Evolutionary conservation across 2,113 vertebrate species (phyloP), one percentile per base, ranked within the genome.

Genomic region (Mesembrinibis cayennensis): DNA sequence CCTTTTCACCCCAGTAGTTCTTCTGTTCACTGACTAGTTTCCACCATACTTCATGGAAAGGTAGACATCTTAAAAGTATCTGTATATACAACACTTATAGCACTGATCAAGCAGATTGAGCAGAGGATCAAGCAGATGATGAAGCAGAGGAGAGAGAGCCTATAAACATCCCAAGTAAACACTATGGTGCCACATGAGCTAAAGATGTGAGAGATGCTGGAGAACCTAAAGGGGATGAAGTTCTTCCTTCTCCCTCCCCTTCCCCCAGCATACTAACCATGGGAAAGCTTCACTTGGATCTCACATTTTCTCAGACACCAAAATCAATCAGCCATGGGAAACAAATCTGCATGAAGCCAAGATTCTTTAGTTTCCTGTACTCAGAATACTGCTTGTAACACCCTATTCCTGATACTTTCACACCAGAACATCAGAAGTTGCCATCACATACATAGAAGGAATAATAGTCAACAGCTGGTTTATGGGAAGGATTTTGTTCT

Each of bases 261-360:
- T 30, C 5, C 22, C 11, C 1, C 1, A 36, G 2, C 42, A 1
- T 34, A 47, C 18, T 29, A 56, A 42, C 16, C 11, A 50, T 10
- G 12, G 74, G 36, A 89, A 87, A 87, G 3, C 16, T 62, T 62
- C 23, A 34, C 7, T 36, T 6, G 3, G 20, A 67, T 49, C 20
- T 62, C 63, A 29, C 25, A n/a, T 58, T 70, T 71, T 90, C 36
- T 58, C 58, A 76, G 44, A 62, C 6, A 27, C 1, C 4, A 56
- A 79, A 86, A 73, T 58, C n/a, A 66, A 49, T 32, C 7, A 65
- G 29, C 19, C 56, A 12, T 40, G 18, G 34, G 22, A 38, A 32
- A 76, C 11, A 71, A 74, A 82, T n/a, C 61, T 44, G 23, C 30
- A 71, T 1, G 4, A 87, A 87, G 34, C 6, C 38, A 82, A 70